Conservation (phyloP, 2,888 invertebrate genomes). For the Pandemis heparana region DNA sequence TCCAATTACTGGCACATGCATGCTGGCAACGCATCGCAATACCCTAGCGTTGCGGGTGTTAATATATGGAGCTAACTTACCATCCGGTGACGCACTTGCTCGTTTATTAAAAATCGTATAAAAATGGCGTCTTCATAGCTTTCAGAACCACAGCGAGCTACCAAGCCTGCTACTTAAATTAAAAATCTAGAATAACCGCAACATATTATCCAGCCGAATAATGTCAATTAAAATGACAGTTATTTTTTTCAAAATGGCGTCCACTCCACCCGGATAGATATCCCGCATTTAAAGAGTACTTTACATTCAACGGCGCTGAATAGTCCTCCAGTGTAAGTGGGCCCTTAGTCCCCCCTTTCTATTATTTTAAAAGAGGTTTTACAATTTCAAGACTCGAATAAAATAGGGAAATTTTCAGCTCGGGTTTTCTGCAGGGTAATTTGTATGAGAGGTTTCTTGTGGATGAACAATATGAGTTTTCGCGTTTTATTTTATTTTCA, state of each 20-base stretch:
- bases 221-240: conserved; percentile 36
- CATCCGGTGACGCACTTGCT: no score
- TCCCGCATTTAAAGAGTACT: conserved; percentile 38
- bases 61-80: no score
- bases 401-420: conserved; percentile 33
- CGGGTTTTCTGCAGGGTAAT: conserved; percentile 24
- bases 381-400: conserved; percentile 39
- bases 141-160: no score
- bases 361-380: conserved; percentile 44
- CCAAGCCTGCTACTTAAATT: no score
- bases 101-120: no score
- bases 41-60: no score
- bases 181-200: no score
- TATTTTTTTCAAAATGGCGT: conserved; percentile 40
- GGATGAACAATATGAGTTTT: conserved; percentile 10
- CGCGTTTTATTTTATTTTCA: background rate
- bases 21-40: no score
- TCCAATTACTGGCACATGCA: no score
- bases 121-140: no score
- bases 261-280: conserved; percentile 34
- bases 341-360: conserved; percentile 38
- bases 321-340: conserved; percentile 30
- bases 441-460: conserved; percentile 15
- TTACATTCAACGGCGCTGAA: conserved; percentile 40
- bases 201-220: conserved; percentile 8